Conservation (phyloP, 2,113 vertebrate species). For the Mus pahari region DNA sequence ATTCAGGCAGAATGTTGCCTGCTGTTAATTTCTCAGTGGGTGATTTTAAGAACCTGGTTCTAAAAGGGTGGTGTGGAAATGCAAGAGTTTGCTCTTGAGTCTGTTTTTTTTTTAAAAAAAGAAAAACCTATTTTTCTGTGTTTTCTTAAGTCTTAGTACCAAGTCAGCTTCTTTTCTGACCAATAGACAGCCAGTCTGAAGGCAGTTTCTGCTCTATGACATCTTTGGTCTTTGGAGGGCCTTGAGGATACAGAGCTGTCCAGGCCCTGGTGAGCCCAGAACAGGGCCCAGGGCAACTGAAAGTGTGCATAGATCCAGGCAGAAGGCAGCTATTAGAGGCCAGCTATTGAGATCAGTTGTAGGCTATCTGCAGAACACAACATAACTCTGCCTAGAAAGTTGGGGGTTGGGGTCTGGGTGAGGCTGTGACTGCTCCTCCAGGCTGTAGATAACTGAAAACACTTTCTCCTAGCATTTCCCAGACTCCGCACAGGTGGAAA, state of each 20-base stretch:
- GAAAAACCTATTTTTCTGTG: neutral
- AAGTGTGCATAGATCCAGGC: neutral
- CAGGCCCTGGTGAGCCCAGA: neutral
- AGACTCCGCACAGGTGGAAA: neutral
- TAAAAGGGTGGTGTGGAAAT: neutral
- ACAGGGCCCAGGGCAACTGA: neutral
- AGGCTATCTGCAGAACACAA: neutral
- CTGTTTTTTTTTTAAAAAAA: too few relatives aligned
- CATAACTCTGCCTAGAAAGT: neutral
- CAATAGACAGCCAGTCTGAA: neutral
- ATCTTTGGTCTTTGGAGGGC: neutral
- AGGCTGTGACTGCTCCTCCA: neutral
- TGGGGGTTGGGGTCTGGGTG: neutral
- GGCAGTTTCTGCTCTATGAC: too few relatives aligned
- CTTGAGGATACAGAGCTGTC: neutral
- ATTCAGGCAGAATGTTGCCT: neutral
- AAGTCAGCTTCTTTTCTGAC: neutral
- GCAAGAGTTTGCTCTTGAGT: neutral
- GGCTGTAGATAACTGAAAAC: neutral
- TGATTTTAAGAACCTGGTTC: neutral
- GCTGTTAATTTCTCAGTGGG: neutral
- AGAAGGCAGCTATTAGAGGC: neutral
- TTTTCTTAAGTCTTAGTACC: neutral
- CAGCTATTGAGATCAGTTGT: neutral
- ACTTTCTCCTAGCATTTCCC: neutral